Percentiles rank a stretch among this genome's conserved stretches.
phyloP scores from a whole-genome alignment of 2,797 vertebrate genomes.

The Xenentodon cancila region DNA sequence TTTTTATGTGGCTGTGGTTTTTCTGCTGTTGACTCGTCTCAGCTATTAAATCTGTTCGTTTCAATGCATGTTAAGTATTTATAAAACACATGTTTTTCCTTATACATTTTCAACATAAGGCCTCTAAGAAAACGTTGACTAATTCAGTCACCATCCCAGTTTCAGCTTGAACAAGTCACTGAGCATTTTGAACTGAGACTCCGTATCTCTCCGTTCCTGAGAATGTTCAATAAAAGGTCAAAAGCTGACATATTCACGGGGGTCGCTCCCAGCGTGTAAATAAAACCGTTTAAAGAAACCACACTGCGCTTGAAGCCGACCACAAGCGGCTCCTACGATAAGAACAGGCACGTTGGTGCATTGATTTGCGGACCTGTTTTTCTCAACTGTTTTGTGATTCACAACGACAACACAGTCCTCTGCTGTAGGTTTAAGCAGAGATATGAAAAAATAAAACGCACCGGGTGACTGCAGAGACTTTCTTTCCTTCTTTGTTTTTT shows the following conservation, averaged over 20 bases:
- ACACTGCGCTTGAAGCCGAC: background rate
- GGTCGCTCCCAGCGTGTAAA: background rate
- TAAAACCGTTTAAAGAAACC: constrained; percentile 1
- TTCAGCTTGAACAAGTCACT: no score
- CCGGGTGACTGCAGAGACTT: no score
- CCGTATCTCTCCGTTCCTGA: background rate
- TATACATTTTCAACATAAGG: no score
- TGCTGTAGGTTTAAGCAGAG: background rate
- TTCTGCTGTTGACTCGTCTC: no score
- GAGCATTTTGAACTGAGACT: background rate
- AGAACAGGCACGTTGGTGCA: constrained; percentile 16
- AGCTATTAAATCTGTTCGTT: no score
- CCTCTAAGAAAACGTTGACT: no score
- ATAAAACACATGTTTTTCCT: no score
- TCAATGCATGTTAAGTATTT: no score
- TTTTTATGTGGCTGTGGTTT: no score
- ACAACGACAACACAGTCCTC: background rate
- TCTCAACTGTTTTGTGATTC: background rate
- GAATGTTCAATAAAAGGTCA: background rate
- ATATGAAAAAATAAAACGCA: background rate
- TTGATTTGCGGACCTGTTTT: constrained; percentile 27
- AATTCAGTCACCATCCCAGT: no score
- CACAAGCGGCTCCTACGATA: background rate
- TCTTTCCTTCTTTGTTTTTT: background rate
- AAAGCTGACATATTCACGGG: background rate